These are phyloP conservation scores for Xiphorhynchus erythropygius DNA, from an alignment of 2,797 vertebrate species.

Conservation along the genomic window DNA sequence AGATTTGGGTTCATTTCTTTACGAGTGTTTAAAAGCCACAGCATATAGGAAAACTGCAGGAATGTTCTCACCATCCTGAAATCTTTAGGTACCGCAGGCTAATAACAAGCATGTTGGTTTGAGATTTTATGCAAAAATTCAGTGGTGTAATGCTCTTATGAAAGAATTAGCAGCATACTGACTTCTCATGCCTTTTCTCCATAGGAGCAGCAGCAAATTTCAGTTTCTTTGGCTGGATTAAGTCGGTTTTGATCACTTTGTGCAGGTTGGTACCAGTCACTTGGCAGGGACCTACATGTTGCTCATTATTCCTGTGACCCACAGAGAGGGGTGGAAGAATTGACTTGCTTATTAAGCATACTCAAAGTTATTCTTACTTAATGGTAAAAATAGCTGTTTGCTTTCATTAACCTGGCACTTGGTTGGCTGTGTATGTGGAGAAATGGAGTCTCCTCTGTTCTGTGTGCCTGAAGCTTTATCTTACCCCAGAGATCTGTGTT, in stretches of 20 bases:
- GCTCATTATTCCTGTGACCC: neutral
- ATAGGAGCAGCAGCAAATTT: conserved; percentile 89
- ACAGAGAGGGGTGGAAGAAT: neutral
- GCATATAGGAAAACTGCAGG: neutral
- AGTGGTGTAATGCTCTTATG: neutral
- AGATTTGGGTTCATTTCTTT: neutral
- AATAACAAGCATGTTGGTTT: neutral
- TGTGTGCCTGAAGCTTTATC: neutral
- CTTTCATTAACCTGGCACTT: neutral
- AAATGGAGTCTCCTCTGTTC: neutral
- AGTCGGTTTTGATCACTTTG: conserved; percentile 73
- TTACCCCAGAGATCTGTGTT: neutral
- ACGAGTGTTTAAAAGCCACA: neutral
- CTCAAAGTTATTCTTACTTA: neutral
- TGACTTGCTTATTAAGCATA: neutral
- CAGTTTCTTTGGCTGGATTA: conserved; percentile 91
- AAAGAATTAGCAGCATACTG: neutral
- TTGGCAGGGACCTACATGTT: neutral
- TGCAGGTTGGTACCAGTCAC: conserved; percentile 82
- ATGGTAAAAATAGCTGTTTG: neutral
- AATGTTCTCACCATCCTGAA: neutral
- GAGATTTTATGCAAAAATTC: neutral
- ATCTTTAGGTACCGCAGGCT: neutral
- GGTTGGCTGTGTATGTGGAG: neutral
- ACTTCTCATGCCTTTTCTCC: conserved; percentile 50